phyloP scores from a whole-genome alignment of 2,888 invertebrate genomes.

The Cheilosia pagana region DNA sequence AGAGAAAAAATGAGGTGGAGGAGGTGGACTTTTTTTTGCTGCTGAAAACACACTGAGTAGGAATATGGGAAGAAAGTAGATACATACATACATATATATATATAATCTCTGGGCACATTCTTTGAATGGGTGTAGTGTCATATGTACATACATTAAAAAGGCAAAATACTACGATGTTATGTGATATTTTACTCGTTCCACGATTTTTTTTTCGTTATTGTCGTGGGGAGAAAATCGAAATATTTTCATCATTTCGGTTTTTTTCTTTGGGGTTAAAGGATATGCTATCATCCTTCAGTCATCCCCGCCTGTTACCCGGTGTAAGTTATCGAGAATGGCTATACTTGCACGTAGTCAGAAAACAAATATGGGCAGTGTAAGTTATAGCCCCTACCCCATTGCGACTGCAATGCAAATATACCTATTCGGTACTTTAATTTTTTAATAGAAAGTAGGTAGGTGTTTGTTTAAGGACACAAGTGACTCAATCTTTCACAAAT shows the following conservation, averaged over 20 bases:
- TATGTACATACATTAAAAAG: constrained; percentile 62
- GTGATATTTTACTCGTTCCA: constrained; percentile 31
- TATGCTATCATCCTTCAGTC: constrained; percentile 3
- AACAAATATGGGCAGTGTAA: constrained; percentile 31
- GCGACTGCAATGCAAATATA: constrained; percentile 19
- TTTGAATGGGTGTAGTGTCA: constrained; percentile 56
- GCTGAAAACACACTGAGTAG: constrained; percentile 19
- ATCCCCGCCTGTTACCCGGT: background rate
- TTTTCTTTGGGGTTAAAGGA: constrained; percentile 8
- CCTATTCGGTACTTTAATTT: constrained; percentile 15
- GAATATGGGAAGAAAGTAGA: constrained; percentile 17
- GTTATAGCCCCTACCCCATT: background rate
- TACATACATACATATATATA: constrained; percentile 16
- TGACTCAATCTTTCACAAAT: constrained; percentile 4
- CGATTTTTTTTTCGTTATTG: background rate
- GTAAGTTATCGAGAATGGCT: constrained; percentile 17
- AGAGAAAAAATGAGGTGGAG: background rate
- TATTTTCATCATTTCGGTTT: constrained; percentile 36
- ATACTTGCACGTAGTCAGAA: background rate
- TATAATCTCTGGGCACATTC: constrained; percentile 37
- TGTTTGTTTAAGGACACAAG: constrained; percentile 7
- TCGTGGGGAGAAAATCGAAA: constrained; percentile 44
- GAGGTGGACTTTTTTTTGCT: background rate
- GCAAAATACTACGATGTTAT: constrained; percentile 52
- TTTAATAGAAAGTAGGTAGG: constrained; percentile 1